Conservation (phyloP, 2,113 vertebrate genomes). For the Phyllostomus hastatus region DNA sequence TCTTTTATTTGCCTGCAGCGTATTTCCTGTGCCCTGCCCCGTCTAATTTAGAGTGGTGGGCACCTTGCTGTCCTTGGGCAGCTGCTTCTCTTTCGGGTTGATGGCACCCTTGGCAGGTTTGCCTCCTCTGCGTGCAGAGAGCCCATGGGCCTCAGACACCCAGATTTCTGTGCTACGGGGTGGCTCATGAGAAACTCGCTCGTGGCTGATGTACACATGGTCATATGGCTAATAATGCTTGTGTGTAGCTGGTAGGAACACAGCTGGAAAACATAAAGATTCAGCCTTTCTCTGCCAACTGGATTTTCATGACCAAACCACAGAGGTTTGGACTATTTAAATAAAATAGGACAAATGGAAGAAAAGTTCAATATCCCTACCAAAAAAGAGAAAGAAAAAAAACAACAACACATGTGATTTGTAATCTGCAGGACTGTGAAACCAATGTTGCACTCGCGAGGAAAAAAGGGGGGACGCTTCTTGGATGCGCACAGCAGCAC, state of each 20-base stretch:
- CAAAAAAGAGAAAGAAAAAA: conserved; percentile 40
- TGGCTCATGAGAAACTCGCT: conserved; percentile 47
- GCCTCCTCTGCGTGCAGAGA: not conserved
- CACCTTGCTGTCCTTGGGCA: not conserved
- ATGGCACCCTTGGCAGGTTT: not conserved
- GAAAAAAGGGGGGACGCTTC: conserved; percentile 67
- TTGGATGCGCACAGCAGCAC: conserved; percentile 67
- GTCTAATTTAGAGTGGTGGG: not conserved
- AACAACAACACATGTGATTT: conserved; percentile 64
- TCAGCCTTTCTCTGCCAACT: conserved; percentile 77
- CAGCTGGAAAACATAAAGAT: conserved; percentile 83
- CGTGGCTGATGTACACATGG: conserved; percentile 54
- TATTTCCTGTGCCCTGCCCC: not conserved
- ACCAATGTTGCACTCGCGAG: conserved; percentile 62
- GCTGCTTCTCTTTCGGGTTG: not conserved
- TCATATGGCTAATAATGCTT: conserved; percentile 76
- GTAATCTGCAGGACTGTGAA: conserved; percentile 78
- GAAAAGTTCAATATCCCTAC: conserved; percentile 76
- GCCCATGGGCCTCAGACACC: not conserved
- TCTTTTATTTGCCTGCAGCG: not conserved
- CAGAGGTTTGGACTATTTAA: conserved; percentile 77
- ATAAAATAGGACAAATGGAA: conserved; percentile 80
- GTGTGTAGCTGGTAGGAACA: conserved; percentile 75
- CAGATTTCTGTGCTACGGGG: not conserved
- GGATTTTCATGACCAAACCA: conserved; percentile 83